Conservation (phyloP, 2,113 vertebrate species). For the Aythya baeri region DNA sequence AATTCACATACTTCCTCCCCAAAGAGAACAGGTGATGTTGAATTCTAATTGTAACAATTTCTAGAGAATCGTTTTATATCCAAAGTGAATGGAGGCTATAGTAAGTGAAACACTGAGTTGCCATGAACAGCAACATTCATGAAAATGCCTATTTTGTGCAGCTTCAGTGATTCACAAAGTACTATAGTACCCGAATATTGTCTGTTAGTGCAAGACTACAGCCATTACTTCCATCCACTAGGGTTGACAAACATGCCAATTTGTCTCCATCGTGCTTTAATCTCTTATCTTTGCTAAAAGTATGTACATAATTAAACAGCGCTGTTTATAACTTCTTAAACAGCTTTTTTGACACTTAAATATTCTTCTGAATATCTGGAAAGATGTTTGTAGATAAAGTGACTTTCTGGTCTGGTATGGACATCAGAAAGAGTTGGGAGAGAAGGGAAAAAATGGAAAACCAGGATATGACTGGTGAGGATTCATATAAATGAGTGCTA, state of each 20-base stretch:
- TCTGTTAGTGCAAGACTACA: background rate
- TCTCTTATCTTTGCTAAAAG: background rate
- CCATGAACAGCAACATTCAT: background rate
- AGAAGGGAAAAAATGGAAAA: background rate
- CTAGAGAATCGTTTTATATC: background rate
- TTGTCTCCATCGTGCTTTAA: background rate
- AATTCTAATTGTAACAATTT: background rate
- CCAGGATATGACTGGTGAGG: background rate
- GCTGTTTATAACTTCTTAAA: background rate
- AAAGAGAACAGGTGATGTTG: background rate
- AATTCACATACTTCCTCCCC: background rate
- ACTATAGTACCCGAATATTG: background rate
- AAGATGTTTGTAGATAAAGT: background rate
- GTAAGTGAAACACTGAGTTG: background rate
- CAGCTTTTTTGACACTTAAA: background rate
- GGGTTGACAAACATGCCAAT: background rate
- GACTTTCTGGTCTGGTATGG: background rate
- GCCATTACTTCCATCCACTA: background rate
- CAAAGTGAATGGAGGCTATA: background rate
- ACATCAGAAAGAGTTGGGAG: background rate
- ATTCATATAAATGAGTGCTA: background rate
- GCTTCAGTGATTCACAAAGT: background rate
- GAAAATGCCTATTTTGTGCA: background rate
- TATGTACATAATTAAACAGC: background rate
- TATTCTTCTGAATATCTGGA: background rate